Evolutionary conservation across 2,797 vertebrate genomes (phyloP), one percentile per base, ranked within the genome.

Genomic region (Poeciliopsis gracilis): DNA sequence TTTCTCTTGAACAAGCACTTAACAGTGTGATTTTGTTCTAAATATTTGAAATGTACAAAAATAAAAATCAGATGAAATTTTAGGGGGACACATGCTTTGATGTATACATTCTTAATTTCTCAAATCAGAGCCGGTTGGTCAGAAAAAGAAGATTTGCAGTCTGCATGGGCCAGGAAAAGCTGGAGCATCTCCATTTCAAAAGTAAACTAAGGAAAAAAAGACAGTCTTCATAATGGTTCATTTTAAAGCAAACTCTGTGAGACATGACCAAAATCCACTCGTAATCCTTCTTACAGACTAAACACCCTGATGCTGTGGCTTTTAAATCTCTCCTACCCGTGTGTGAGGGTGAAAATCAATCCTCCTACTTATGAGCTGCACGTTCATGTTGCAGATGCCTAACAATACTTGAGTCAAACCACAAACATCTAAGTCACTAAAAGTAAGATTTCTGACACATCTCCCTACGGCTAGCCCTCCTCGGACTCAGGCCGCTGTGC

Each of bases 201-300:
- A 43, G 38, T 41, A 15, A 41, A 69, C 23, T 13, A 7, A 43
- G 11, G 11, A 57, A 57, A 28, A 28, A n/a, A n/a, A 57, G n/a
- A 43, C 38, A 43, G 25, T 43, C 11, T 69, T 43, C 66, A 43
- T 25, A 41, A 25, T 69, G 38, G 11, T 5, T 25, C 1, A n/a
- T 69, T 69, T 69, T n/a, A 69, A 25, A 69, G 66, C 12, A 43
- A 43, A 43, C 38, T 61, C 59, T 79, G 74, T 73, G 72, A 66
- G 77, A 86, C 67, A 83, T 82, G 88, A n/a, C 80, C 87, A 84
- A 74, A 87, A 89, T 88, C 30, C 72, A 71, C 73, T 81, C 74
- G 75, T 92, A 93, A 93, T 92, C 89, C 87, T 74, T 79, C 72
- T 86, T 85, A 90, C 88, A 93, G 92, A 91, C 92, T 90, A 92